Evolutionary conservation across 2,888 invertebrate genomes (phyloP), one percentile per base, ranked within the genome.

Genomic region (Dione vanillae): DNA sequence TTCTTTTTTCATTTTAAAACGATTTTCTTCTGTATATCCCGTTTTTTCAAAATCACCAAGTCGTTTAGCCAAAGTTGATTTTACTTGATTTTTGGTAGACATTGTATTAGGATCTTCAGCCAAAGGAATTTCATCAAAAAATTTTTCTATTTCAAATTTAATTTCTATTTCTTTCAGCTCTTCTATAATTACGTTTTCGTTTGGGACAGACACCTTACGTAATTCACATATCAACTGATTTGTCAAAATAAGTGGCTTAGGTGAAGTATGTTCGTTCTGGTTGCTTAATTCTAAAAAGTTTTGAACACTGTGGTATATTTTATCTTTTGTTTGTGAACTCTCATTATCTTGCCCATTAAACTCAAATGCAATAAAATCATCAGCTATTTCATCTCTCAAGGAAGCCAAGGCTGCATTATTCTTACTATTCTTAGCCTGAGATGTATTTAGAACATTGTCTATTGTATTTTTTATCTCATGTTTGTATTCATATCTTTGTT

Each of bases 151-250:
- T 73, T 79, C 75, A 11, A 76, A 69, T 71, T 80, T 82, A 73
- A 83, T 80, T 72, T 71, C 72, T 62, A 80, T 78, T 76, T 79
- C 81, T 73, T 79, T 70, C 9, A 81, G 70, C 72, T 78, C 78
- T 45, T 82, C 75, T 65, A 72, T 72, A 3, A 82, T 56, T 12
- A 65, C 72, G 2, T 59, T 45, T 40, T 77, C 75, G 16, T 43
- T 70, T 43, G 81, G 81, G 14, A 69, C 64, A 5, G 78, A 74
- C 35, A 83, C 74, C 75, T 80, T 82, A 12, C 69, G 58, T 45
- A 83, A 67, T 74, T 88, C 87, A 74, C 84, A 83, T n/a, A 89
- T 56, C n/a, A 90, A 72, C 67, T 84, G 79, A 75, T 90, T 88
- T 66, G 79, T 75, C 75, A 72, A 78, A 16, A 84, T 76, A 62